Conservation (phyloP, 2,113 vertebrate genomes). For the Chaetorhynchus papuensis region DNA sequence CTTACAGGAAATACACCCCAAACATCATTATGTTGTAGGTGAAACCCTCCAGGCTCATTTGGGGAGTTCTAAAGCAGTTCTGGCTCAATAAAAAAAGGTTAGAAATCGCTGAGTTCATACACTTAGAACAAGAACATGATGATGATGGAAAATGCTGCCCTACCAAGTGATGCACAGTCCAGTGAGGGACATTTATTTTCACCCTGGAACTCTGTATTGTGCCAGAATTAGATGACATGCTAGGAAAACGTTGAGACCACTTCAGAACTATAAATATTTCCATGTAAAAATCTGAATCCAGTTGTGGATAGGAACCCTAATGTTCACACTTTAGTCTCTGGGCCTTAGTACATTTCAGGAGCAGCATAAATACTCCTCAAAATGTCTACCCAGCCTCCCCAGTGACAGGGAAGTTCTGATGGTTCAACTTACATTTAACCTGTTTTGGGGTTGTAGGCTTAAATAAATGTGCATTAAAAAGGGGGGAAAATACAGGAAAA, state of each 20-base stretch:
- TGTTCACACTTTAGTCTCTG: background rate
- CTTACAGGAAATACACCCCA: background rate
- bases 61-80: background rate
- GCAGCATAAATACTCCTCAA: background rate
- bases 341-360: background rate
- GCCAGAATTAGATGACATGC: background rate
- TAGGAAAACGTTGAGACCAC: background rate
- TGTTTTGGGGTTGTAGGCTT: background rate
- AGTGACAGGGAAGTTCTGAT: background rate
- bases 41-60: background rate
- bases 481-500: background rate
- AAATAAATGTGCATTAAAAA: background rate
- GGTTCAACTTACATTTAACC: background rate
- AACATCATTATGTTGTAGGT: background rate
- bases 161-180: background rate
- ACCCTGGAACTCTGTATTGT: background rate
- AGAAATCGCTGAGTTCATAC: background rate
- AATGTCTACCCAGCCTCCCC: accelerated
- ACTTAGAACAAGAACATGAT: background rate
- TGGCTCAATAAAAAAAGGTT: background rate
- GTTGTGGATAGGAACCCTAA: background rate
- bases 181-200: background rate
- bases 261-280: background rate
- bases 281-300: background rate
- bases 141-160: background rate